These are phyloP conservation scores for Hyles lineata DNA, from an alignment of 2,888 invertebrate genomes.

Conservation along the genomic window DNA sequence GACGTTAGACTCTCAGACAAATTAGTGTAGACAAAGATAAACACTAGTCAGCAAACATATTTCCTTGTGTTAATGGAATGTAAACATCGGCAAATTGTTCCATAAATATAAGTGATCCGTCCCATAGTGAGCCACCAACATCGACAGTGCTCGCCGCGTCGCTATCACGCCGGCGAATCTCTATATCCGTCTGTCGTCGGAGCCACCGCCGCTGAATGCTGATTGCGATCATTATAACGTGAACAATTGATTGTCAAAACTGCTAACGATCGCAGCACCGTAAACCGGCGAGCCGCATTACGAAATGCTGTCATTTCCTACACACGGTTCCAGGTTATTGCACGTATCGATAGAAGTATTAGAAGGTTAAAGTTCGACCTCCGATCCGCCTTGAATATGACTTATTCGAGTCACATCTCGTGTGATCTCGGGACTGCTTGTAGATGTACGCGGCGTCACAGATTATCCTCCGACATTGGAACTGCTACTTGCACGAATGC, in stretches of 20 bases:
- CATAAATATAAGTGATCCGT: conserved; percentile 54
- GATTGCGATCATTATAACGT: conserved; percentile 61
- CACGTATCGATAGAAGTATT: conserved; percentile 29
- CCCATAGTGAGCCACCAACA: conserved; percentile 37
- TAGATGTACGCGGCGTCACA: conserved; percentile 61
- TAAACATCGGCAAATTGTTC: conserved; percentile 58
- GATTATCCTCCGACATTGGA: conserved; percentile 70
- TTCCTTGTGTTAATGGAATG: conserved; percentile 58
- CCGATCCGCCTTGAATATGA: conserved; percentile 49
- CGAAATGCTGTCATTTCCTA: conserved; percentile 28
- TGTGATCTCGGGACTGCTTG: conserved; percentile 46
- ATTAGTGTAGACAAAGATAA: conserved; percentile 43
- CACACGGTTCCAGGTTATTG: conserved; percentile 4
- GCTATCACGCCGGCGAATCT: conserved; percentile 36
- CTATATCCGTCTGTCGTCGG: conserved; percentile 49
- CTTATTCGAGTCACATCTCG: conserved; percentile 58
- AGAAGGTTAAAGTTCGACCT: conserved; percentile 55
- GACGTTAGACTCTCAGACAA: conserved; percentile 7
- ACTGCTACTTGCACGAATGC: conserved; percentile 58
- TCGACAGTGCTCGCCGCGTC: conserved; percentile 43
- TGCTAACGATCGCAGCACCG: conserved; percentile 38
- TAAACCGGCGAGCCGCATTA: conserved; percentile 27
- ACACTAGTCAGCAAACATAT: conserved; percentile 49
- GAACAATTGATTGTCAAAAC: conserved; percentile 52
- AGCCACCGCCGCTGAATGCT: conserved; percentile 57